phyloP scores from a whole-genome alignment of 2,797 vertebrate genomes.

The Sternarchorhynchus goeldii region DNA sequence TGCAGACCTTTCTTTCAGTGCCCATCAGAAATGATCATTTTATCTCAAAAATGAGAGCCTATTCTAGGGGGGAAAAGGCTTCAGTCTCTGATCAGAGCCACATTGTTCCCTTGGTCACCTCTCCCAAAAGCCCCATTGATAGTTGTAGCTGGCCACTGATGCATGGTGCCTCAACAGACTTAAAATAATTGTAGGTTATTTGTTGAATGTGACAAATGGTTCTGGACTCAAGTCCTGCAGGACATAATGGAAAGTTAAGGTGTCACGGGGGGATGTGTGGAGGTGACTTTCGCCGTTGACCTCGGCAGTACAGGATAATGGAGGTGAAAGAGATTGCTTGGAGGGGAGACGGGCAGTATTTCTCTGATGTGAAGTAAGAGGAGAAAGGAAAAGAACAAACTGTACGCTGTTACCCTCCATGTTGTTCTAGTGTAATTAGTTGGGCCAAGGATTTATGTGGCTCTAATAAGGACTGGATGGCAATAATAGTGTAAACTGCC shows the following conservation, averaged over 20 bases:
- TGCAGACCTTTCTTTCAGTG: background rate
- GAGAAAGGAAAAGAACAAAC: background rate
- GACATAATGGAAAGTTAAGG: constrained; percentile 49
- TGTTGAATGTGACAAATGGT: constrained; percentile 66
- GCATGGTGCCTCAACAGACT: constrained; percentile 62
- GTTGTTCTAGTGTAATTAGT: background rate
- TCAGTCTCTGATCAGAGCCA: constrained; percentile 33
- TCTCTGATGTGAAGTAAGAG: constrained; percentile 19
- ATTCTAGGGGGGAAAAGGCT: constrained; percentile 1
- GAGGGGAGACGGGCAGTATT: constrained; percentile 30
- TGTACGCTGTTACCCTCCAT: background rate
- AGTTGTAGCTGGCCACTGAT: constrained; percentile 40
- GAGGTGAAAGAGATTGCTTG: constrained; percentile 29
- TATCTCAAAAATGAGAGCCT: constrained; percentile 3
- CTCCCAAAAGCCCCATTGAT: constrained; percentile 36
- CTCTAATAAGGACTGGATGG: background rate
- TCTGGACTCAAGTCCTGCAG: constrained; percentile 53
- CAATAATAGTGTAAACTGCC: background rate
- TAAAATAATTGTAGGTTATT: constrained; percentile 62
- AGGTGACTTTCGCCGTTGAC: constrained; percentile 59
- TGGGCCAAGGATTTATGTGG: background rate
- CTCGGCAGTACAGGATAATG: constrained; percentile 51
- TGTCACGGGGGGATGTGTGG: constrained; percentile 50
- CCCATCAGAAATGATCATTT: constrained; percentile 7
- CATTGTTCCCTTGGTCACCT: constrained; percentile 21